Conservation (phyloP, 2,113 vertebrate species). For the Mesocricetus auratus region DNA sequence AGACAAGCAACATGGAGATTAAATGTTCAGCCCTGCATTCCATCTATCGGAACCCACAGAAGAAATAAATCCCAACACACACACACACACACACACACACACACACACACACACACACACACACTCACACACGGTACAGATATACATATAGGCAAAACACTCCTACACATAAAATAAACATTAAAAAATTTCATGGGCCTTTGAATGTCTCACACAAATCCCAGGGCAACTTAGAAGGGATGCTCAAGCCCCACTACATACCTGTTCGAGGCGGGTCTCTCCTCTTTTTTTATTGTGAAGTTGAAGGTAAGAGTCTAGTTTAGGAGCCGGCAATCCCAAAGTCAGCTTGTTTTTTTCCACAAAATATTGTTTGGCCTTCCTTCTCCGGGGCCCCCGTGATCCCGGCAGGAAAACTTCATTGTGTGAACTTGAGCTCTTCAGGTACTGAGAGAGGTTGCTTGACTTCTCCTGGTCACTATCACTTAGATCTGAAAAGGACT, state of each 20-base stretch:
- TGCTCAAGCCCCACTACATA: constrained; percentile 76
- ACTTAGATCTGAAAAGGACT: neutral
- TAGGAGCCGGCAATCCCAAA: constrained; percentile 87
- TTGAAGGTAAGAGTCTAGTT: constrained; percentile 89
- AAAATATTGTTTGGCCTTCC: constrained; percentile 85
- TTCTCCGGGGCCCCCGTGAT: constrained; percentile 17
- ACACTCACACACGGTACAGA: neutral
- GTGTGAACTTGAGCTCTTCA: constrained; percentile 53
- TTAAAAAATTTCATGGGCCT: neutral
- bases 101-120: too few relatives aligned
- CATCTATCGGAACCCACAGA: neutral
- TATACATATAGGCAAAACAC: neutral
- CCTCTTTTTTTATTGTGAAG: constrained; percentile 86
- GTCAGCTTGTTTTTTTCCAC: constrained; percentile 92
- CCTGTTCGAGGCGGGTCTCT: constrained; percentile 82
- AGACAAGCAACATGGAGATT: neutral
- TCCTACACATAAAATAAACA: neutral
- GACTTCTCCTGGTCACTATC: constrained; percentile 33
- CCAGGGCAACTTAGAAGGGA: neutral
- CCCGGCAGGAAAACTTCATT: constrained; percentile 37
- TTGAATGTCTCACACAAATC: neutral
- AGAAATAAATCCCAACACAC: neutral
- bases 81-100: too few relatives aligned
- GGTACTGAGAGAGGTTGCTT: neutral
- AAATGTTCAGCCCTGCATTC: neutral